Conservation (phyloP, 2,113 vertebrate genomes). For the Peromyscus californicus region DNA sequence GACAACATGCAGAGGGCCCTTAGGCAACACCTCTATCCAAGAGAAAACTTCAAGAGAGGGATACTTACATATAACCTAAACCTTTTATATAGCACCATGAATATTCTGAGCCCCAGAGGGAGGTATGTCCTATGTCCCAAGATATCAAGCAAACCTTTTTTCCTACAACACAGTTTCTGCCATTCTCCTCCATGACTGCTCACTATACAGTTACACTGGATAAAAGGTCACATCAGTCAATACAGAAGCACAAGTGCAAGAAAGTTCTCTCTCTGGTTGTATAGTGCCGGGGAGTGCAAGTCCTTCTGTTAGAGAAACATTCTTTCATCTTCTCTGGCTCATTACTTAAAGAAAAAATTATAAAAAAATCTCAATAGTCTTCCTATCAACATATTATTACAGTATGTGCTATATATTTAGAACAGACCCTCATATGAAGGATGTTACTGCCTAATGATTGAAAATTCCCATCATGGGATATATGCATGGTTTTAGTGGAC, state of each 20-base stretch:
- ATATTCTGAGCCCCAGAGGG: neutral
- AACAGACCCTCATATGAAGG: slow-evolving; percentile 23
- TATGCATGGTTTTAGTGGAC: slow-evolving; percentile 28
- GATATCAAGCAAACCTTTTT: neutral
- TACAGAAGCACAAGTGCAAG: neutral
- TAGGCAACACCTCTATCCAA: neutral
- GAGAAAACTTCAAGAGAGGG: neutral
- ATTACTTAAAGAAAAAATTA: slow-evolving; percentile 17
- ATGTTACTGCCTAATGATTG: neutral
- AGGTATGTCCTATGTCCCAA: neutral
- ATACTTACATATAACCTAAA: neutral
- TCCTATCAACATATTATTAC: neutral
- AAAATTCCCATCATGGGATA: slow-evolving; percentile 45
- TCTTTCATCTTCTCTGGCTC: slow-evolving; percentile 5
- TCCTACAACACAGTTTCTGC: neutral
- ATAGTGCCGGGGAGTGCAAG: neutral
- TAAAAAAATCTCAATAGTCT: slow-evolving; percentile 6
- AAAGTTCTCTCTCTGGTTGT: neutral
- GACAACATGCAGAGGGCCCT: neutral
- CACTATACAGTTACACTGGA: neutral
- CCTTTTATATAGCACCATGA: neutral
- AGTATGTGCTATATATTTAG: slow-evolving; percentile 12
- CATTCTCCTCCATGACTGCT: neutral
- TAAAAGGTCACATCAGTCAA: neutral
- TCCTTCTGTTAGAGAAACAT: neutral